These are phyloP conservation scores for Clarias macrocephalus DNA, from an alignment of 2,113 vertebrate species.

Conservation along the genomic window DNA sequence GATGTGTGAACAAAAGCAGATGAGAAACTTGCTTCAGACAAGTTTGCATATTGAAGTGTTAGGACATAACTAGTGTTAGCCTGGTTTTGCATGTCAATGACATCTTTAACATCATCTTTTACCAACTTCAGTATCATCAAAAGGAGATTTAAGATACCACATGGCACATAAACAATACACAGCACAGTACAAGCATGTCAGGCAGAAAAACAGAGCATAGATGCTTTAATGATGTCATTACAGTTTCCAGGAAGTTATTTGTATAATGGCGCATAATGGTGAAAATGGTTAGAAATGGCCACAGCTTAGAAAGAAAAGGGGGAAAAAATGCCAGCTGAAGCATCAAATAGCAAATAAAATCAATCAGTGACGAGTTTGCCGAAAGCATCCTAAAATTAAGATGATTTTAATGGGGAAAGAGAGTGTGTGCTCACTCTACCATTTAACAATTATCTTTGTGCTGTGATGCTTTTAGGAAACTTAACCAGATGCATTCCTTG, in stretches of 20 bases:
- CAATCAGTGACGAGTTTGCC: background rate
- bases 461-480: background rate
- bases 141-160: background rate
- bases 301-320: background rate
- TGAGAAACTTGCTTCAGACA: slow-evolving; percentile 11
- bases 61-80: background rate
- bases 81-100: background rate
- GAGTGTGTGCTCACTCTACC: background rate
- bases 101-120: slow-evolving; percentile 10
- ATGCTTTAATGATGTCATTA: background rate
- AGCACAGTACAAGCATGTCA: background rate
- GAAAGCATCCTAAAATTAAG: background rate
- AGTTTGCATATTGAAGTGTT: background rate
- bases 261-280: background rate
- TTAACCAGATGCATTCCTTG: background rate
- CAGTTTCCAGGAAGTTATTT: background rate
- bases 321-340: background rate
- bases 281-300: background rate
- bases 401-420: background rate
- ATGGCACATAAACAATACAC: background rate
- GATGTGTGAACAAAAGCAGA: slow-evolving; percentile 5
- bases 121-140: background rate
- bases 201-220: background rate
- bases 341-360: background rate
- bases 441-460: background rate